Percentiles rank a stretch among this genome's conserved stretches.
Conservation (phyloP, 92 coral and sea anemone genomes). For the Actinostola sp. region DNA sequence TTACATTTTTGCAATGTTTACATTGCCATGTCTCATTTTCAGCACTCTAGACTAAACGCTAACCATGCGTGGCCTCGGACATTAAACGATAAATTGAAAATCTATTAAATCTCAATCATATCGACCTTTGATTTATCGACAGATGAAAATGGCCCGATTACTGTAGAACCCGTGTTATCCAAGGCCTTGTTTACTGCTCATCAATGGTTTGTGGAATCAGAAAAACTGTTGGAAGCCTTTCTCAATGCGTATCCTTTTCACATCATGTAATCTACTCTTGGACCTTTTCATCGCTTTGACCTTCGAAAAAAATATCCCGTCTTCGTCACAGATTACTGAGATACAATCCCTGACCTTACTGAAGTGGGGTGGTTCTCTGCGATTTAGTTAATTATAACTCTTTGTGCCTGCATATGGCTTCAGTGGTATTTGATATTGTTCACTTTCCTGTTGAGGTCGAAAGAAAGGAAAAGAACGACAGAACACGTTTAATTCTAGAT, state of each 20-base stretch:
- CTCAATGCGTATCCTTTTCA: slow-evolving; percentile 80
- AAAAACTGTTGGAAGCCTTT: slow-evolving; percentile 76
- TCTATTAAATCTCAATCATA: background rate
- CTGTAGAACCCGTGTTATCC: slow-evolving; percentile 71
- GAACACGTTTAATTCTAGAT: no score
- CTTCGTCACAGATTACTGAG: background rate
- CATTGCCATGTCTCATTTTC: background rate
- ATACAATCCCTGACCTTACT: no score
- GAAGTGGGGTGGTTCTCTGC: no score
- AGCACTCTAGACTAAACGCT: background rate
- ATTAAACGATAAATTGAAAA: background rate
- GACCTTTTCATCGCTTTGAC: slow-evolving; percentile 1
- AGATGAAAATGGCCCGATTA: slow-evolving; percentile 76
- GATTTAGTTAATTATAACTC: no score
- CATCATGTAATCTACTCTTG: background rate
- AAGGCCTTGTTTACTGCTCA: slow-evolving; percentile 85
- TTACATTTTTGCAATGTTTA: slow-evolving; percentile 10
- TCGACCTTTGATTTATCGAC: slow-evolving; percentile 11
- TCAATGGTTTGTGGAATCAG: slow-evolving; percentile 90
- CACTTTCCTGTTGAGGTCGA: no score
- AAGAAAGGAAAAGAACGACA: no score
- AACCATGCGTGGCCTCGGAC: no score
- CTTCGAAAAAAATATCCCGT: background rate
- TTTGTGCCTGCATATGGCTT: no score
- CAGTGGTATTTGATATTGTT: no score